Evolutionary conservation across 2,888 invertebrate species (phyloP), one percentile per base, ranked within the genome.

Genomic region (Mythimna ferrago): DNA sequence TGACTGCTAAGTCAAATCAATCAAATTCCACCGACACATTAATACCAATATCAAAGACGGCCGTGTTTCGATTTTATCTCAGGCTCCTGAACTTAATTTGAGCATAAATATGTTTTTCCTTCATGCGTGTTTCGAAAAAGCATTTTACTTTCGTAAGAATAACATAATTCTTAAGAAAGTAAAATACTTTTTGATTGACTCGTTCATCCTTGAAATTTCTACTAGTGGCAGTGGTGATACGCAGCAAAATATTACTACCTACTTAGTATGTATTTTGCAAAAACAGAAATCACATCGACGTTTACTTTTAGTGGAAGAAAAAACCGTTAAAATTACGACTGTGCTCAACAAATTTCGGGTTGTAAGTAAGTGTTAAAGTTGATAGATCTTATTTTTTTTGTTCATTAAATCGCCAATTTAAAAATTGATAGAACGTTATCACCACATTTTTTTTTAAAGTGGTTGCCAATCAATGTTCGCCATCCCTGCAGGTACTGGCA

Each of bases 1-100:
- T 60, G 69, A 70, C 65, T 63, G 53, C 75, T 87, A 83, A 85
- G 81, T 76, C 79, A 83, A 88, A 89, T 89, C 88, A 89, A 89
- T 89, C 88, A 88, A 88, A 82, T 84, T 84, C 75, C 72, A 75
- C 80, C 35, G 73, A 80, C 78, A 84, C 83, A 86, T 85, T 85
- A 75, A 87, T 79, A 87, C 82, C 66, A 77, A 81, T 88, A 83
- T 80, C 80, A 82, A 85, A 83, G 84, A 81, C 70, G 32, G 76
- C 86, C 85, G 76, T 60, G 58, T 73, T 67, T 32, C 53, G 65
- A 76, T 66, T 54, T 76, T 76, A 73, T 76, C 72, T 41, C 65
- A 72, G 32, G 16, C 44, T 74, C 9, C 64, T 75, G 64, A 80
- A 82, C 64, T 63, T 79, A 79, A 74, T 68, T 78, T 62, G 56